A percentile compares a stretch with the other conserved stretches of the same genome.
These are phyloP conservation scores for Macrostomum cliftonense DNA, from an alignment of 2,888 invertebrate species.

Conservation along the genomic window DNA sequence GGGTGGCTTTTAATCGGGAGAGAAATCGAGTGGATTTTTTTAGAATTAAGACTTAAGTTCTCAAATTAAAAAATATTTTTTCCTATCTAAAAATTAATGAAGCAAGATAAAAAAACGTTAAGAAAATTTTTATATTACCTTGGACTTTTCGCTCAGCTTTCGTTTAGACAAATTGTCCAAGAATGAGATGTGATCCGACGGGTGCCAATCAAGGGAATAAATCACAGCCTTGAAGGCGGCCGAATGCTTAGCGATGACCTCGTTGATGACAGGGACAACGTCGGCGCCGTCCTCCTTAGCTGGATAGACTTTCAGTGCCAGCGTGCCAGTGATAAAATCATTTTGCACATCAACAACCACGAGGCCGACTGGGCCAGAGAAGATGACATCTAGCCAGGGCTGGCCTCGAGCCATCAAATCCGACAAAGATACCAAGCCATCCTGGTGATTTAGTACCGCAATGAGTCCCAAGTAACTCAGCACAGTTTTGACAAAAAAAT, in stretches of 20 bases:
- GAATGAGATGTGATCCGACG: slow-evolving; percentile 81
- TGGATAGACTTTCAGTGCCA: slow-evolving; percentile 76
- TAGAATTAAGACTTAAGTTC: too few relatives aligned
- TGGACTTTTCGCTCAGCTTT: neutral
- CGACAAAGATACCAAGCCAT: too few relatives aligned
- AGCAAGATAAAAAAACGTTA: too few relatives aligned
- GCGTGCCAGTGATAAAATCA: slow-evolving; percentile 81
- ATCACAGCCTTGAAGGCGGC: slow-evolving; percentile 58
- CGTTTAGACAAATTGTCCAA: slow-evolving; percentile 58
- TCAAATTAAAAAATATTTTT: too few relatives aligned
- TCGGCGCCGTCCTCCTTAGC: slow-evolving; percentile 47
- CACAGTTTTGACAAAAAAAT: too few relatives aligned
- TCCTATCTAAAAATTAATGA: too few relatives aligned
- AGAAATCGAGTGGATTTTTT: too few relatives aligned
- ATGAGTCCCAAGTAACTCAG: too few relatives aligned
- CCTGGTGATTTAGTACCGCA: too few relatives aligned
- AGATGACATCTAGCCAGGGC: too few relatives aligned
- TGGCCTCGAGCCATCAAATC: too few relatives aligned
- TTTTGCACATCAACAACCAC: slow-evolving; percentile 90
- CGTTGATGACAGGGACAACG: slow-evolving; percentile 76
- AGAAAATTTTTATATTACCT: neutral
- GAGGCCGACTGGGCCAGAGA: slow-evolving; percentile 44
- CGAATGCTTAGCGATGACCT: slow-evolving; percentile 37
- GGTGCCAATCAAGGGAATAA: slow-evolving; percentile 93
- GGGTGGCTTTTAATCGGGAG: too few relatives aligned